A percentile compares a stretch with the other conserved stretches of the same genome.
phyloP scores from a whole-genome alignment of 1,140 invertebrate species.

The Zaprionus capensis region DNA sequence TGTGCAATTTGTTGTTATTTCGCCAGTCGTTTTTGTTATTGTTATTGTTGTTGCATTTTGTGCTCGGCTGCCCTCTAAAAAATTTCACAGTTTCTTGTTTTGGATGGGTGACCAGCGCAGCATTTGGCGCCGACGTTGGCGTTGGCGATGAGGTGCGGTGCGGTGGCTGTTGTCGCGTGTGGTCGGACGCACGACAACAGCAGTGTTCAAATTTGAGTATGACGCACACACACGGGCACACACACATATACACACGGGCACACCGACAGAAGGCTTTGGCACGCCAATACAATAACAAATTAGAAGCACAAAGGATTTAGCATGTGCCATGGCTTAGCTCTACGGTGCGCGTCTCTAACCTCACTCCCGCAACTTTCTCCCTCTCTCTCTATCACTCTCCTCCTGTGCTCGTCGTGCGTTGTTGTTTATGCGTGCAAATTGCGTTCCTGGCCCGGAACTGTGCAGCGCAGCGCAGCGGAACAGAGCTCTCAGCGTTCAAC shows the following conservation, averaged over 20 bases:
- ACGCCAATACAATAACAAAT: conserved; percentile 81
- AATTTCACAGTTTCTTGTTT: conserved; percentile 77
- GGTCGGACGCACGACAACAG: conserved; percentile 72
- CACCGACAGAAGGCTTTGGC: conserved; percentile 51
- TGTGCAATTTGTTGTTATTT: conserved; percentile 25
- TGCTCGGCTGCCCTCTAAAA: conserved; percentile 62
- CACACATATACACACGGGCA: conserved; percentile 27
- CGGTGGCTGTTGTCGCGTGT: conserved; percentile 55
- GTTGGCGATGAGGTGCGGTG: background rate
- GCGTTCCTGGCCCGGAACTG: conserved; percentile 42
- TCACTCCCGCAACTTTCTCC: background rate
- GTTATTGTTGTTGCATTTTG: conserved; percentile 57
- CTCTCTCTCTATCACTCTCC: background rate
- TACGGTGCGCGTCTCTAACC: conserved; percentile 44
- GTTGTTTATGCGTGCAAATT: conserved; percentile 71
- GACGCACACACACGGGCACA: conserved; percentile 23
- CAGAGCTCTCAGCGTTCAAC: conserved; percentile 49
- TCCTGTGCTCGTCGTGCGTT: background rate
- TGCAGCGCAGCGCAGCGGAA: conserved; percentile 28
- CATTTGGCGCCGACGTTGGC: conserved; percentile 4
- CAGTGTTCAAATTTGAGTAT: conserved; percentile 68
- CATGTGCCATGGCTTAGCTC: conserved; percentile 73
- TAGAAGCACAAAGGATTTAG: conserved; percentile 78
- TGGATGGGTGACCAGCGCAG: conserved; percentile 34
- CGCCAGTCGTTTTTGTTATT: conserved; percentile 27